Conservation (phyloP, 2,797 vertebrate species). For the Agapornis canus region DNA sequence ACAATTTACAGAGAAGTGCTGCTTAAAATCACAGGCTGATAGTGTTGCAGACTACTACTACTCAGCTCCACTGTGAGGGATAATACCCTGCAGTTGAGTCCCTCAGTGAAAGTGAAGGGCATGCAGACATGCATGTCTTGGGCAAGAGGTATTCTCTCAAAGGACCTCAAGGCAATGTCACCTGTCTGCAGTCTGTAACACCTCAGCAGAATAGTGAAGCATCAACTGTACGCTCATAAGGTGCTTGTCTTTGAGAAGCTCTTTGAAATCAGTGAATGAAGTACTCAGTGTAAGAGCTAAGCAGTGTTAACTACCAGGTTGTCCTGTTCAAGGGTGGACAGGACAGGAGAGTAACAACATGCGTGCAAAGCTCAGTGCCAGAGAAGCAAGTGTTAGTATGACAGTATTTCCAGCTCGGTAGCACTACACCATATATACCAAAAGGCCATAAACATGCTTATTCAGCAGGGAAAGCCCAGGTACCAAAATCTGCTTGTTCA, state of each 20-base stretch:
- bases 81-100: not conserved
- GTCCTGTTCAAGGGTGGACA: not conserved
- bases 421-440: rapidly evolving
- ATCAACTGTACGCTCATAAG: not conserved
- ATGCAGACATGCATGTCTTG: not conserved
- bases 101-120: not conserved
- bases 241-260: not conserved
- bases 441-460: not conserved
- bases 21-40: not conserved
- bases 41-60: not conserved
- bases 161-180: not conserved
- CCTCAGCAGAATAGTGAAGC: not conserved
- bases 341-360: not conserved
- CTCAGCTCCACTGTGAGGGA: not conserved
- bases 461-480: not conserved
- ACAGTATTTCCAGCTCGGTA: not conserved
- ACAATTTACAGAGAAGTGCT: not conserved
- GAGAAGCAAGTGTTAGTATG: not conserved
- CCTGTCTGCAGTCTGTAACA: not conserved
- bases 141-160: not conserved
- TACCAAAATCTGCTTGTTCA: not conserved
- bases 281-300: not conserved
- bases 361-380: rapidly evolving
- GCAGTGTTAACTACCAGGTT: not conserved
- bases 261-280: not conserved